Percentiles rank a stretch among this genome's conserved stretches.
Evolutionary conservation across 2,797 vertebrate species (phyloP).

Genomic region (Galaxias olidus): DNA sequence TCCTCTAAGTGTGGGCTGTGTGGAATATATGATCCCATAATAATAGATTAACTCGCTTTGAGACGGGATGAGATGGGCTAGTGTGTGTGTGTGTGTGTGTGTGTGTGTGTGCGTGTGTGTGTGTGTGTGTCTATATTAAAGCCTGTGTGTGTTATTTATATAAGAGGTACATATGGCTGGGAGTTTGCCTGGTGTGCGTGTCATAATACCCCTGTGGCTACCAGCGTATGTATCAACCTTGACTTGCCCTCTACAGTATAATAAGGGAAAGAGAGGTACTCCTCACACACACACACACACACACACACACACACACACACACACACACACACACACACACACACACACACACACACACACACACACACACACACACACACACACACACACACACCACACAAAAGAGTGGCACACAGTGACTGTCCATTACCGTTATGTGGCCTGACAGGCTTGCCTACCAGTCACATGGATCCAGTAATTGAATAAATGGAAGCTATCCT

Average conservation of each 20-base stretch:
- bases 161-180: too few species aligned
- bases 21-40: slow-evolving; percentile 50
- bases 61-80: slow-evolving; percentile 16
- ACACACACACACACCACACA: slow-evolving; percentile 14
- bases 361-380: slow-evolving; percentile 7
- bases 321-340: neutral
- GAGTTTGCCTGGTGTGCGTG: too few species aligned
- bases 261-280: too few species aligned
- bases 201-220: neutral
- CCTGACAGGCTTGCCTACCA: slow-evolving; percentile 37
- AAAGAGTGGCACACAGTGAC: slow-evolving; percentile 2
- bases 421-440: slow-evolving; percentile 28
- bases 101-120: slow-evolving; percentile 16
- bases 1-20: slow-evolving; percentile 49
- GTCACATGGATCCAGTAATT: slow-evolving; percentile 43
- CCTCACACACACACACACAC: neutral
- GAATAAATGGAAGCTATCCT: slow-evolving; percentile 43
- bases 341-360: slow-evolving; percentile 12
- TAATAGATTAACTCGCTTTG: slow-evolving; percentile 35
- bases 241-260: neutral
- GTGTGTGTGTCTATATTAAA: slow-evolving; percentile 11
- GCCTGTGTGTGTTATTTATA: neutral
- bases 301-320: slow-evolving; percentile 11
- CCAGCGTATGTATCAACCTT: slow-evolving; percentile 6
- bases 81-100: slow-evolving; percentile 17